Base-by-base conservation (phyloP, 2,113 vertebrate species). In the Verasper variegatus region DNA sequence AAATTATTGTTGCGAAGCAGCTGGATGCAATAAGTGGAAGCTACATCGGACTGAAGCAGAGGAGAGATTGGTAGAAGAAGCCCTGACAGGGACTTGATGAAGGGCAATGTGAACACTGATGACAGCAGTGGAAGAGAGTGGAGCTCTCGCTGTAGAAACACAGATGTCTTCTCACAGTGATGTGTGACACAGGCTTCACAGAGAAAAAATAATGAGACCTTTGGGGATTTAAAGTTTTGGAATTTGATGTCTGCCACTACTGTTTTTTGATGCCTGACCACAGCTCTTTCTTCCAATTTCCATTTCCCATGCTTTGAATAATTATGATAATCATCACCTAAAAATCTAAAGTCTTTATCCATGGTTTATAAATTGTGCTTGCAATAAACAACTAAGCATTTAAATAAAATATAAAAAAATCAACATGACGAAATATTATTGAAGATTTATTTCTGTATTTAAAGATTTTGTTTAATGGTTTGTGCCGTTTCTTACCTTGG, bases 401-500 rank as follows among this genome's bases (percentile, higher is more conserved):
- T 31, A 23, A 31, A 59, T 27, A 27, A 27, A 27, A 27, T 27
- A 27, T 42, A 7, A 45, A 51, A 35, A 23, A 55, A 37, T 62
- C 5, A 11, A 23, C 10, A 21, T 14, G 9, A 13, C 54, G 40
- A 3, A 59, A 35, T 55, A 24, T n/a, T 49, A 15, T 8, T 52
- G 23, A 42, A 24, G 7, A 10, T 11, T 24, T 56, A 14, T 54
- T 47, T 40, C 5, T 21, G 37, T 6, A 5, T 42, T 37, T 2
- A 37, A 9, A 0, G 35, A 35, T 35, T 35, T 8, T 37, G 6
- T 1, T 37, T 37, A 10, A 37, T 9, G 35, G 35, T 60, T 20
- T 54, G 52, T 18, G 52, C 17, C 5, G 2, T 65, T 47, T 26
- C 42, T 96, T 90, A 99, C 98, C 98, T 96, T 99, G 98, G 78